These are phyloP conservation scores for Platanista minor DNA, from an alignment of 2,113 vertebrate species.

Conservation along the genomic window DNA sequence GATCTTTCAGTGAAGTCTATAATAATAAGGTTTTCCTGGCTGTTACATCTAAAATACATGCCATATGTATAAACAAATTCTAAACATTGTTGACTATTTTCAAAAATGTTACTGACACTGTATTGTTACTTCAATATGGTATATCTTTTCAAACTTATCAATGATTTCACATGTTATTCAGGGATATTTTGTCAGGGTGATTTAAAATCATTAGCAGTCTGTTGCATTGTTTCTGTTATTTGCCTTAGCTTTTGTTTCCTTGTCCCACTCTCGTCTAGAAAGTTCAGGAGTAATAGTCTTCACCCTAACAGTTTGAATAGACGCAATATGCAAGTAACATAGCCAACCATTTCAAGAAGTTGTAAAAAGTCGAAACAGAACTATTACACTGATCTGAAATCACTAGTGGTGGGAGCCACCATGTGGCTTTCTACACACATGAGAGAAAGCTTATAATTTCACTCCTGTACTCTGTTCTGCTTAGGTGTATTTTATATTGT, in stretches of 20 bases:
- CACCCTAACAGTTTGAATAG: not conserved
- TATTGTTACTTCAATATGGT: conserved; percentile 9
- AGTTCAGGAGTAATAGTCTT: not conserved
- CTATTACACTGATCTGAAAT: conserved; percentile 49
- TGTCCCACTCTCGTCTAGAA: not conserved
- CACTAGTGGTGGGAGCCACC: conserved; percentile 72
- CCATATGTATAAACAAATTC: conserved; percentile 59
- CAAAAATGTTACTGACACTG: not conserved
- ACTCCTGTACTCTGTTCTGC: not conserved
- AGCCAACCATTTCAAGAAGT: conserved; percentile 36
- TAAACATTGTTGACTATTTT: conserved; percentile 41
- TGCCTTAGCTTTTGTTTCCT: not conserved
- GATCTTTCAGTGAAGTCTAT: conserved; percentile 62
- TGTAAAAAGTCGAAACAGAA: conserved; percentile 37
- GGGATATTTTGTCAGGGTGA: not conserved
- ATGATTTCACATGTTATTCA: not conserved
- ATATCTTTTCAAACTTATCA: conserved; percentile 15
- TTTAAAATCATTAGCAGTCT: conserved; percentile 34
- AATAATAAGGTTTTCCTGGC: conserved; percentile 67
- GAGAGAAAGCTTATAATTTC: conserved; percentile 59
- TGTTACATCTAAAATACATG: conserved; percentile 54
- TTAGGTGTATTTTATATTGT: not conserved
- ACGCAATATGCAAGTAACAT: not conserved
- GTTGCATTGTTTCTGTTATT: not conserved
- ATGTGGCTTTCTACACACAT: conserved; percentile 70